phyloP scores from a whole-genome alignment of 2,888 invertebrate genomes.

The Apotomis capreana region DNA sequence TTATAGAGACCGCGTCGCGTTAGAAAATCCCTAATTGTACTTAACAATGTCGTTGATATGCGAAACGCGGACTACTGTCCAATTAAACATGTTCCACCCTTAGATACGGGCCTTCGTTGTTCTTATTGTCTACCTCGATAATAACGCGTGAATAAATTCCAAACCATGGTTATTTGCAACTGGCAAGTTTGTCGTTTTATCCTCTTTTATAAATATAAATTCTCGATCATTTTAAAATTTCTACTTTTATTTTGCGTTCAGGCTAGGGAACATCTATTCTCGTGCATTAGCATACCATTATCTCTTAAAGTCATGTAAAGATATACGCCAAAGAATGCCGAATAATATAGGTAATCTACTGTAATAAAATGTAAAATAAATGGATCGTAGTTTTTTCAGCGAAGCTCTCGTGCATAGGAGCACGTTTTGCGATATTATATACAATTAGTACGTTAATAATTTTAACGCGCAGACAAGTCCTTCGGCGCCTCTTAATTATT shows the following conservation, averaged over 20 bases:
- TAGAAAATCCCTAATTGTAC: slow-evolving; percentile 76
- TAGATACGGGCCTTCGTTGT: slow-evolving; percentile 44
- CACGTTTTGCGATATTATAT: slow-evolving; percentile 45
- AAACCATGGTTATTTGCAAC: slow-evolving; percentile 25
- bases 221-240: slow-evolving; percentile 38
- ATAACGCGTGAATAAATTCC: slow-evolving; percentile 32
- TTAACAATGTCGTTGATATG: slow-evolving; percentile 73
- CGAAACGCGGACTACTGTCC: slow-evolving; percentile 64
- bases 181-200: slow-evolving; percentile 29
- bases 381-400: slow-evolving; percentile 50
- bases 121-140: slow-evolving; percentile 32
- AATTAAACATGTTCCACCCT: slow-evolving; percentile 63
- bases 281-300: slow-evolving; percentile 68
- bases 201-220: slow-evolving; percentile 39
- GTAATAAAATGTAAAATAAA: slow-evolving; percentile 61
- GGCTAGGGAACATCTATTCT: slow-evolving; percentile 56
- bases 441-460: slow-evolving; percentile 40
- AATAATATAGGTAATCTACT: slow-evolving; percentile 53
- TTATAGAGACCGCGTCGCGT: slow-evolving; percentile 68
- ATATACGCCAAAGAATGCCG: slow-evolving; percentile 61
- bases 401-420: slow-evolving; percentile 57
- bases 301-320: slow-evolving; percentile 64
- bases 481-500: slow-evolving; percentile 42
- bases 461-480: slow-evolving; percentile 39
- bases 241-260: slow-evolving; percentile 51